Evolutionary conservation across 2,113 vertebrate species (phyloP).

Genomic region (Nothocercus nigrocapillus): DNA sequence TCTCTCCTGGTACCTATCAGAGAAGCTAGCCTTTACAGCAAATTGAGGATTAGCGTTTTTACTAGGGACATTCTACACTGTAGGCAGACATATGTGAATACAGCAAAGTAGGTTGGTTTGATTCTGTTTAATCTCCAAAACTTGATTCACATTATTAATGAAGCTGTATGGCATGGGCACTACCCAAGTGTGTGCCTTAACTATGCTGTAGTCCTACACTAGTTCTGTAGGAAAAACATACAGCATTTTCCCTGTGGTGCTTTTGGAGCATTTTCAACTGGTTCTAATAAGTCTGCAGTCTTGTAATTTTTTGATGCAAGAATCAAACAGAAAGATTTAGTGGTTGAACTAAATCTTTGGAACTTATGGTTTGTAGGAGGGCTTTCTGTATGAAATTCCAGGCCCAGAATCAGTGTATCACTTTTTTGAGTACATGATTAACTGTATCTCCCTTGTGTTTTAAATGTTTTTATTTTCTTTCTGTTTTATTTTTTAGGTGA

Average conservation of each 20-base stretch:
- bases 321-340: neutral
- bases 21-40: no score
- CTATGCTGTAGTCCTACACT: no score
- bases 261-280: neutral
- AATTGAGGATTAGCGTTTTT: no score
- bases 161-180: no score
- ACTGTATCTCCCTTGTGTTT: neutral
- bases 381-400: neutral
- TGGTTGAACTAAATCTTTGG: neutral
- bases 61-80: no score
- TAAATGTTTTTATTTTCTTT: neutral
- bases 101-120: no score
- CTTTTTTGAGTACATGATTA: neutral
- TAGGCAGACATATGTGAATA: no score
- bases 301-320: neutral
- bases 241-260: neutral
- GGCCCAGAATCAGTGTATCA: neutral
- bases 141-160: no score
- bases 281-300: neutral
- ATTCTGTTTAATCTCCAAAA: no score
- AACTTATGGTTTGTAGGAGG: neutral
- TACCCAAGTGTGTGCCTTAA: no score
- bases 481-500: conserved; percentile 82
- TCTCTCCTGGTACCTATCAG: no score
- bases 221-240: neutral